Conservation (phyloP, 2,888 invertebrate species). For the Gortyna flavago region DNA sequence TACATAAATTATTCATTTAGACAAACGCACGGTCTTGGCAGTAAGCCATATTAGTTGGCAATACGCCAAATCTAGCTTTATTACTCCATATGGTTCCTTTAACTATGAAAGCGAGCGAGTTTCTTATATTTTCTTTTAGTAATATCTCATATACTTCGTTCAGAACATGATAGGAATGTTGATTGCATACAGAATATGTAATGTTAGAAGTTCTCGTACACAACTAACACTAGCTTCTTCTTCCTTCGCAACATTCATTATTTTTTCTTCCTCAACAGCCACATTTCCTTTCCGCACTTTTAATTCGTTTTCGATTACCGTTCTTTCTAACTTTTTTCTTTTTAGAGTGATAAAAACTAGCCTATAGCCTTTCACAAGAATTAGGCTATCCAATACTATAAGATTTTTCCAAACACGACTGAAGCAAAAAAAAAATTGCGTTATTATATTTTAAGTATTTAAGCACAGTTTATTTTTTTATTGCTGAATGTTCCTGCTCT, state of each 20-base stretch:
- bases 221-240: not conserved
- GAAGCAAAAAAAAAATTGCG: not conserved
- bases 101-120: conserved; percentile 1
- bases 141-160: not conserved
- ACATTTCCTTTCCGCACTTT: not conserved
- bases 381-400: not conserved
- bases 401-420: not conserved
- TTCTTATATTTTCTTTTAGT: not conserved
- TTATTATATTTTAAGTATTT: not conserved
- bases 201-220: not conserved
- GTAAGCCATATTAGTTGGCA: conserved; percentile 37
- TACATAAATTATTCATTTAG: conserved; percentile 24
- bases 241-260: no score
- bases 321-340: not conserved
- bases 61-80: conserved; percentile 28
- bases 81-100: conserved; percentile 26
- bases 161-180: not conserved
- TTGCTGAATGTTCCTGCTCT: no score
- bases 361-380: not conserved
- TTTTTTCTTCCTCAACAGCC: not conserved
- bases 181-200: not conserved
- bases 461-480: not conserved
- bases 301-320: not conserved
- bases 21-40: conserved; percentile 28
- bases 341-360: not conserved